phyloP scores from a whole-genome alignment of 2,888 invertebrate species.

The Eupeodes luniger region DNA sequence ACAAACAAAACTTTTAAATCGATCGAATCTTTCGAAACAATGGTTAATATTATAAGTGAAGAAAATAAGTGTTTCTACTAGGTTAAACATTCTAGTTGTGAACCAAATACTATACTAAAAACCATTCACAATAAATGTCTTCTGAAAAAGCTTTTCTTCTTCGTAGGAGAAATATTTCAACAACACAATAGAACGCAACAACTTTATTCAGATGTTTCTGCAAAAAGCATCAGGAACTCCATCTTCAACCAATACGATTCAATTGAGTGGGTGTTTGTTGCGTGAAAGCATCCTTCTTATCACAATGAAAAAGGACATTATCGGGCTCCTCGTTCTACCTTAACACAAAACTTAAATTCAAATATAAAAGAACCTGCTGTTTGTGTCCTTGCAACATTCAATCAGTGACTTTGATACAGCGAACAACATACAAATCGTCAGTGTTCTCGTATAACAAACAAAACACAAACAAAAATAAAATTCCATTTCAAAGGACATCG shows the following conservation, averaged over 20 bases:
- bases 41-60: too few species aligned
- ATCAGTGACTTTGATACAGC: slow-evolving; percentile 49
- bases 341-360: slow-evolving; percentile 41
- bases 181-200: neutral
- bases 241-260: slow-evolving; percentile 65
- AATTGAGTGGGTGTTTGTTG: slow-evolving; percentile 62
- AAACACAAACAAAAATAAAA: neutral
- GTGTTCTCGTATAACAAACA: neutral
- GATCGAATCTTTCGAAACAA: too few species aligned
- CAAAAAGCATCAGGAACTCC: neutral
- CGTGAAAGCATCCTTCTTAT: slow-evolving; percentile 55
- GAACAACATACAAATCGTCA: slow-evolving; percentile 13
- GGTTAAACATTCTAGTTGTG: too few species aligned
- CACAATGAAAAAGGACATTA: slow-evolving; percentile 33
- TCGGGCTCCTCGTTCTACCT: neutral
- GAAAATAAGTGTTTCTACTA: too few species aligned
- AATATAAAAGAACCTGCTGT: slow-evolving; percentile 67
- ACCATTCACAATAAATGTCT: neutral
- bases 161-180: slow-evolving; percentile 32
- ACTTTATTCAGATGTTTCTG: slow-evolving; percentile 11
- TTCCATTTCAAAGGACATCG: slow-evolving; percentile 43
- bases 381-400: slow-evolving; percentile 62
- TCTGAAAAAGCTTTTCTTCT: slow-evolving; percentile 1
- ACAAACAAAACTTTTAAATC: too few species aligned
- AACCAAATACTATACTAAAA: neutral